Evolutionary conservation across 2,113 vertebrate species (phyloP), one percentile per base, ranked within the genome.

Genomic region (Macaca nemestrina): DNA sequence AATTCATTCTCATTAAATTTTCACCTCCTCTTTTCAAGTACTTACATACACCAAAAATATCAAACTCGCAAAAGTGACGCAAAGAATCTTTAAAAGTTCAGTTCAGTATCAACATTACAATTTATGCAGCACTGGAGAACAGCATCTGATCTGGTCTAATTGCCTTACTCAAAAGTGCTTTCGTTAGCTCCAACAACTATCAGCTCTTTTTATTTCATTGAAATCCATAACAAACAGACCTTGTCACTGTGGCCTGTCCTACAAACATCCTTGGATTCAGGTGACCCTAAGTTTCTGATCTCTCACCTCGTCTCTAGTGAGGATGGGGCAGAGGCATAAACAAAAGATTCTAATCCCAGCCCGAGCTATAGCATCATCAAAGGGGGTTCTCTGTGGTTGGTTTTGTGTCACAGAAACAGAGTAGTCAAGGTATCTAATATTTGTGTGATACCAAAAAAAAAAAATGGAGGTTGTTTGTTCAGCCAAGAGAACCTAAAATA

Each of bases 11-110:
- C 12, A 45, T 94, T 94, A 76, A 38, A 59, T 35, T 83, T 97
- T 94, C 81, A 32, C 61, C 35, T 86, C 84, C 7, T 68, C 45
- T 84, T 98, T 95, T 94, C 89, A 70, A 93, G 92, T 92, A 22
- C 25, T 50, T 93, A 64, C 11, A 70, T 76, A 3, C 32, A 83
- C 27, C 73, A 40, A 90, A 48, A 40, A 16, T n/a, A 85, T 35
- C 17, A 88, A 93, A 52, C 25, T 43, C 55, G 61, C 75, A 23
- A 93, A 98, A 98, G 93, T 59, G 1, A 92, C 43, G 2, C 75
- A 92, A 96, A 95, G 5, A 6, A 9, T n/a, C 38, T 91, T 95
- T 91, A 6, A 64, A 85, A 95, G 59, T 85, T 73, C 81, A 38
- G 4, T 96, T 96, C 94, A 95, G 72, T 23, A 90, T 20, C 17